phyloP scores from a whole-genome alignment of 2,113 vertebrate species.

The Bos taurus region ARS-UCD2.0 NC_037351.1:17888001-17888500 shows the following conservation, averaged over 20 bases:
- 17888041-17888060: neutral
- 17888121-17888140: neutral
- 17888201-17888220: neutral
- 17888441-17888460: neutral
- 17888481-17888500: neutral
- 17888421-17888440: neutral
- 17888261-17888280: neutral
- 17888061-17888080: neutral
- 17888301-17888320: accelerated
- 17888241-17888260: neutral
- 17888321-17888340: neutral
- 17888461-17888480: neutral
- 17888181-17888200: neutral
- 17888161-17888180: neutral
- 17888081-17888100: neutral
- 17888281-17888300: neutral
- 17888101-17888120: neutral
- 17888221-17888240: neutral
- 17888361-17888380: neutral
- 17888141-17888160: neutral
- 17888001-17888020: neutral
- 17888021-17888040: neutral
- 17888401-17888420: neutral
- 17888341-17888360: neutral
- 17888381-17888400: neutral